Evolutionary conservation across 2,797 vertebrate genomes (phyloP).

Genomic region (Tapirus indicus): DNA sequence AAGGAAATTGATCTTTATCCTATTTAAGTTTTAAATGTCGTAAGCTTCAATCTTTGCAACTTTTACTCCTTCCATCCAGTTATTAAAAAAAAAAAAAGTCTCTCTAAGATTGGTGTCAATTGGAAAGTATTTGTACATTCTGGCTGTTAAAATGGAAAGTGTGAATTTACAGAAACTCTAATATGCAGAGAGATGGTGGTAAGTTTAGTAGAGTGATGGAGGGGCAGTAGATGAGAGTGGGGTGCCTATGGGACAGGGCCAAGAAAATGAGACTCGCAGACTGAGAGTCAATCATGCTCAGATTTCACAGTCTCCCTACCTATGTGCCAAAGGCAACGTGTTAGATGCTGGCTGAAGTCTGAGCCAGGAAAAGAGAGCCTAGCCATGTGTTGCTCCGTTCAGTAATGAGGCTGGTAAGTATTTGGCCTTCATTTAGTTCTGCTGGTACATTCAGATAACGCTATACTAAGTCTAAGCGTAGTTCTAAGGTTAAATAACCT

Average conservation of each 20-base stretch:
- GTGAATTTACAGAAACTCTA: constrained; percentile 87
- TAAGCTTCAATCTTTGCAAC: constrained; percentile 60
- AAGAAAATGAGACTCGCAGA: constrained; percentile 87
- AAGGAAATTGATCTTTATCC: constrained; percentile 54
- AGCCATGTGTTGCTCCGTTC: constrained; percentile 78
- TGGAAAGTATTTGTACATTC: constrained; percentile 87
- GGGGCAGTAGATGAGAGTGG: constrained; percentile 64
- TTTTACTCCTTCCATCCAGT: constrained; percentile 58
- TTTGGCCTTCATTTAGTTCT: constrained; percentile 76
- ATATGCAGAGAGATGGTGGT: constrained; percentile 81
- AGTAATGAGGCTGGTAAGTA: constrained; percentile 59
- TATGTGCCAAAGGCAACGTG: constrained; percentile 82
- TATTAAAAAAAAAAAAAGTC: constrained; percentile 59
- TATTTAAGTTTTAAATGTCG: constrained; percentile 57
- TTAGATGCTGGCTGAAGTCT: constrained; percentile 75
- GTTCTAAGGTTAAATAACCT: constrained; percentile 71
- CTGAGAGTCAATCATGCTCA: constrained; percentile 89
- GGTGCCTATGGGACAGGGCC: constrained; percentile 71
- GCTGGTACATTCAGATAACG: constrained; percentile 80
- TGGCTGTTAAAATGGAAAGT: constrained; percentile 88
- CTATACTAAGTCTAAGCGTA: constrained; percentile 5
- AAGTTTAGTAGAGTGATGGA: constrained; percentile 49
- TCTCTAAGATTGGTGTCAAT: constrained; percentile 82
- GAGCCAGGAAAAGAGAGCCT: constrained; percentile 81
- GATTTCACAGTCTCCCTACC: constrained; percentile 85